Evolutionary conservation across 2,888 invertebrate species (phyloP), one percentile per base, ranked within the genome.

Genomic region (Chloroclystis v-ata): DNA sequence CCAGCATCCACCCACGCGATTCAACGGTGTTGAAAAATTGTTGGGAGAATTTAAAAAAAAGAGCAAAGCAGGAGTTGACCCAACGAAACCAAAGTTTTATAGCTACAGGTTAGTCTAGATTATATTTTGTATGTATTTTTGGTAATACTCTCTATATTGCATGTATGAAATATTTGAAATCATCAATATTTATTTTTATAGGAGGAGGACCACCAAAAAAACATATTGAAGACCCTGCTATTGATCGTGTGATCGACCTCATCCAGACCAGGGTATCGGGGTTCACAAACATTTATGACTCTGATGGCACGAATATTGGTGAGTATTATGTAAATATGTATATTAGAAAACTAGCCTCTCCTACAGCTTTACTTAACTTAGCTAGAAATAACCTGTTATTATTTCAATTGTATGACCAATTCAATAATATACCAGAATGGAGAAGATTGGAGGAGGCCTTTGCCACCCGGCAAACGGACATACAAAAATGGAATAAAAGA

Each of bases 151-250:
- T 25, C 7, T 1, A 1, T 1, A 6, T 2, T 25, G 7, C 25
- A n/a, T n/a, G n/a, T n/a, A 24, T 24, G 24, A 24, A 24, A 24
- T 24, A 24, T 24, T 24, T 24, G 4, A 24, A 24, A 24, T 24
- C 24, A n/a, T 24, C 24, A 24, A 24, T 24, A 24, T 24, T 24
- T 24, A 24, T 24, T 24, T 24, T 24, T 24, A 24, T 24, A 24
- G n/a, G n/a, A n/a, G n/a, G 29, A 29, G 29, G 29, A 29, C 29
- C 29, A 29, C 29, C 29, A 29, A 29, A 29, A 29, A 29, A 29
- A 10, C 10, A 4, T 5, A 29, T 9, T 10, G 29, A 29, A 29
- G 29, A 29, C 29, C 29, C 29, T 10, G 29, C 4, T 29, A 29
- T 11, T 29, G 11, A 29, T 25, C 25, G 25, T 25, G 25, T 25